Base-by-base conservation (phyloP, 2,797 vertebrate genomes). In the Odontamblyopus lacepedii region DNA sequence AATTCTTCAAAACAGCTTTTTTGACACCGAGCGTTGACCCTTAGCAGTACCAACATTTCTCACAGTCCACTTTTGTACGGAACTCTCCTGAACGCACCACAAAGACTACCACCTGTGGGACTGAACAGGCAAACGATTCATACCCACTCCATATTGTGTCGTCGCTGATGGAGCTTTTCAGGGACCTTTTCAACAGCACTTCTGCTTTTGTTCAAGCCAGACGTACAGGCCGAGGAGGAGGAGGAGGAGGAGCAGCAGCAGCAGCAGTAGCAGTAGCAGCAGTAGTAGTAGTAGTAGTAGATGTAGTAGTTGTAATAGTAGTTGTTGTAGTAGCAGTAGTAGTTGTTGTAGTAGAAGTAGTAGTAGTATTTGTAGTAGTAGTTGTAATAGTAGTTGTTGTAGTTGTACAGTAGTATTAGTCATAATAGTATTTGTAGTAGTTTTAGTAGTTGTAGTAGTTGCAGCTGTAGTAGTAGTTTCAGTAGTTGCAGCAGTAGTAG, bases 151-250 rank as follows among this genome's bases (percentile, higher is more conserved):
- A 48, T 61, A 41, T 63, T 35, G 59, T 80, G 72, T 26, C 62
- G 0, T 74, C 4, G 4, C 50, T 18, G 3, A 87, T 76, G 81
- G 74, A 9, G 61, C 44, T 2, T 79, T 79, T 74, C 76, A 80
- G 69, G 73, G 74, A 61, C 78, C 69, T 69, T 79, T 86, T 81
- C 72, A 80, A 50, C 83, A 74, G 53, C 16, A 70, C 61, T 50
- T 76, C 80, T 85, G 76, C 64, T 84, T 74, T 65, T 69, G 79
- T 84, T 81, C 60, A 73, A 72, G 61, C 44, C 41, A n/a, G 65
- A 73, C 74, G 6, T 19, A 62, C 8, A 4, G 3, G 30, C 30
- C 60, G 16, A 60, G 6, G n/a, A 26, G 53, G n/a, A 26, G 53
- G n/a, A 26, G 53, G 16, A 60, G 6, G 16, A 60, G 6, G n/a